Base-by-base conservation (phyloP, 2,797 vertebrate species). In the Cyprinella venusta region DNA sequence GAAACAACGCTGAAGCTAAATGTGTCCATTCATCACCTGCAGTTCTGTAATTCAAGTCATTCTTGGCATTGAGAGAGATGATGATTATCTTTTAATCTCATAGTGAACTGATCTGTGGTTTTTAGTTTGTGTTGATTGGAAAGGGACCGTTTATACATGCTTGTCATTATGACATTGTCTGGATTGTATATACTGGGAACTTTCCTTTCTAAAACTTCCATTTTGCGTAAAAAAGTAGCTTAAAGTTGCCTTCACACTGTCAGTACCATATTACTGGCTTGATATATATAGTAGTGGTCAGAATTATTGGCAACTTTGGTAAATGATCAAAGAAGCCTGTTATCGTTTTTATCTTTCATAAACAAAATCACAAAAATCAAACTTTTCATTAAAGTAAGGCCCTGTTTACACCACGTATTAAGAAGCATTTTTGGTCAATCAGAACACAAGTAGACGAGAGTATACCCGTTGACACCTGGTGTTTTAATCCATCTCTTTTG, bases 11-110 rank as follows among this genome's bases (percentile, higher is more conserved):
- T 2, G 6, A 19, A 61, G 16, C 38, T 83, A 77, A 83, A 36
- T 48, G 26, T 26, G 54, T 78, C 63, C 50, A 59, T 82, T 76
- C 72, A 82, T 82, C 63, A 76, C 63, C 72, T 82, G 50, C 50
- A 42, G 24, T 30, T 76, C 50, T 76, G 63, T 76, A 76, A 56
- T 76, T 67, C 36, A 33, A 80, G 67, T 33, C 59, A 61, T n/a
- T 40, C 24, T 59, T 74, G 70, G 70, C 59, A 52, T 54, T 54
- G 42, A 63, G 42, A 50, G 54, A 72, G 70, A 65, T 63, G 80
- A 64, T 74, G 70, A 65, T 81, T 81, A 30, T 81, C 70, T 65
- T 65, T 79, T 54, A 64, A 64, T 81, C 42, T 75, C 40, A 21
- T 9, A 65, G 69, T 65, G 70, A 81, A 64, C 59, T 26, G 42